A percentile compares a stretch with the other conserved stretches of the same genome.
phyloP scores from a whole-genome alignment of 2,888 invertebrate species.

The Subacronicta megacephala region DNA sequence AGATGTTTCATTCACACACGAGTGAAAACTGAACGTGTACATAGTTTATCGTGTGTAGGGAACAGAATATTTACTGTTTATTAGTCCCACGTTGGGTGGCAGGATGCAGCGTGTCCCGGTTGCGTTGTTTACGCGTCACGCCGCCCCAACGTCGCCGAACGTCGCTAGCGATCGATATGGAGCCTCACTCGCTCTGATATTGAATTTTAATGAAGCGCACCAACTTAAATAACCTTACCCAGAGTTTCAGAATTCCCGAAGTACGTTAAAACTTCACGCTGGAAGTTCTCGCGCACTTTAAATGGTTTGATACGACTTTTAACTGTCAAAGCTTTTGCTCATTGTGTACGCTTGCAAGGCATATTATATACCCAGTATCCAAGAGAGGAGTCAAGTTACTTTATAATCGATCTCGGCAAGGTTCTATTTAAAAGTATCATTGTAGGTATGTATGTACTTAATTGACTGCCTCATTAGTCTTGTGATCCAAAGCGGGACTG shows the following conservation, averaged over 20 bases:
- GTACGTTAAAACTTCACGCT: constrained; percentile 61
- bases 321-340: constrained; percentile 67
- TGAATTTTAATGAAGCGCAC: constrained; percentile 77
- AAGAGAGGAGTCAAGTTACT: constrained; percentile 41
- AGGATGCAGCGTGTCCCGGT: constrained; percentile 51
- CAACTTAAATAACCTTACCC: constrained; percentile 68
- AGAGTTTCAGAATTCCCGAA: constrained; percentile 61
- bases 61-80: constrained; percentile 49
- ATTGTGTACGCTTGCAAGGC: constrained; percentile 65
- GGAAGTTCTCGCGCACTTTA: constrained; percentile 51
- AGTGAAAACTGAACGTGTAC: constrained; percentile 27
- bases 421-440: constrained; percentile 6
- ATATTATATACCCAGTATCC: constrained; percentile 61
- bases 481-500: too few species aligned
- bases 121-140: constrained; percentile 64
- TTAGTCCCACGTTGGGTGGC: constrained; percentile 51
- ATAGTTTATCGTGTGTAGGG: constrained; percentile 21
- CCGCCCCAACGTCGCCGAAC: constrained; percentile 59
- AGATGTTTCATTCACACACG: constrained; percentile 46
- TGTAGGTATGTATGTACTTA: too few species aligned
- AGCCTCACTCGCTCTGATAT: constrained; percentile 67
- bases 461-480: too few species aligned
- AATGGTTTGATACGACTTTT: constrained; percentile 71
- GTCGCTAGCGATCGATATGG: constrained; percentile 69
- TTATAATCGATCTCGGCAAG: not conserved